These are phyloP conservation scores for Chrysemys picta DNA, from an alignment of 2,113 vertebrate genomes.

Conservation along the genomic window DNA sequence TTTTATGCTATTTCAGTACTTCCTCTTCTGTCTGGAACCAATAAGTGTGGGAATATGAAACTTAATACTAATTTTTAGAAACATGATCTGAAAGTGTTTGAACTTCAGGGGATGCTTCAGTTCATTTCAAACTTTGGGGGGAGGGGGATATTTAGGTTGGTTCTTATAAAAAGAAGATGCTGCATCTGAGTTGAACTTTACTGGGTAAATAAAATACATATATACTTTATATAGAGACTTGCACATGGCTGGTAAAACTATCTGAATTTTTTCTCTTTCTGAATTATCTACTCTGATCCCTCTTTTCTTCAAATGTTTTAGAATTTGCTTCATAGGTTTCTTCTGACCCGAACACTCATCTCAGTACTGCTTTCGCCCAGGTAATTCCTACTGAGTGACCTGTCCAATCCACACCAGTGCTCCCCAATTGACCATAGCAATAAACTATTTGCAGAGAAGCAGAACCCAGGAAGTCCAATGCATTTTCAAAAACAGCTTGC, in stretches of 20 bases:
- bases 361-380: not conserved
- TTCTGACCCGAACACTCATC: not conserved
- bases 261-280: not conserved
- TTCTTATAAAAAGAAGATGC: not conserved
- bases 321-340: not conserved
- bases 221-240: not conserved
- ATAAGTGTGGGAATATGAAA: not conserved
- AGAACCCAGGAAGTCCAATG: not conserved
- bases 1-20: not conserved
- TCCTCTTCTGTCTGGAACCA: constrained; percentile 30
- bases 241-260: not conserved
- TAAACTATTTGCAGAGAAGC: not conserved
- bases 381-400: not conserved
- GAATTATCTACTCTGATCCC: not conserved
- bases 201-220: not conserved
- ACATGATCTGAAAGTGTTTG: not conserved
- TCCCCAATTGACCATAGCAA: not conserved
- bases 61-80: not conserved
- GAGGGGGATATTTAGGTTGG: not conserved
- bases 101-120: not conserved
- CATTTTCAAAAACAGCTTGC: not conserved
- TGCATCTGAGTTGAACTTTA: not conserved
- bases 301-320: not conserved
- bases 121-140: not conserved
- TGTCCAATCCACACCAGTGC: not conserved